Base-by-base conservation (phyloP, 2,113 vertebrate genomes). In the Enhydra lutris region DNA sequence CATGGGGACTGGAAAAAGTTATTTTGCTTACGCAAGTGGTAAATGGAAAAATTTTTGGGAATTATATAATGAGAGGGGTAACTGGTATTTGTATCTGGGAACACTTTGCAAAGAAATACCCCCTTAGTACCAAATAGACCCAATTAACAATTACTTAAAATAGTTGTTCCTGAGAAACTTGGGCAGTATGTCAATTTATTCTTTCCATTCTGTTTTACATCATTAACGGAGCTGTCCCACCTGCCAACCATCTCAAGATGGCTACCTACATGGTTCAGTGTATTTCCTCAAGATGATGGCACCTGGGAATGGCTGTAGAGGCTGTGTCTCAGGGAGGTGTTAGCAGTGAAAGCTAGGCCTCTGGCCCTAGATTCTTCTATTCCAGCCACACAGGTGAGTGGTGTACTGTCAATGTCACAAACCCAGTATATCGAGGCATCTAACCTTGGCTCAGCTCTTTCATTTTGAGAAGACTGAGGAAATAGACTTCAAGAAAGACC, bases 381-480 rank as follows among this genome's bases (percentile, higher is more conserved):
- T 97, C 14, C 65, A 97, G 14, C 87, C 98, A 50, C 98, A 98
- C 31, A 96, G 97, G 65, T 88, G n/a, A 20, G 24, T 78, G 45
- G 13, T 42, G 12, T 34, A 73, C 4, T 9, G 12, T 42, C 20
- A 14, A 26, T 52, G 26, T 99, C 81, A 99, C 99, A 57, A 79
- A 93, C 1, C 95, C 97, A 55, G 97, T 99, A 71, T 96, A 99
- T 36, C 89, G 98, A 97, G 98, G 98, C 0, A 98, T 99, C 20
- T 97, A 99, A 96, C 98, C 98, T 59, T 97, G 98, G 20, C 98
- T 99, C 93, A 99, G 98, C 15, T 99, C 1, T 99, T 98, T 96
- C 98, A 98, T 23, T 98, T 99, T 47, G 98, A 99, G 59, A 97
- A 98, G 42, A 98, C 99, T 42, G 99, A 99, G 97, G 97, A 97